phyloP scores from a whole-genome alignment of 2,888 invertebrate species.

The Rhimphoctona megacephalus region DNA sequence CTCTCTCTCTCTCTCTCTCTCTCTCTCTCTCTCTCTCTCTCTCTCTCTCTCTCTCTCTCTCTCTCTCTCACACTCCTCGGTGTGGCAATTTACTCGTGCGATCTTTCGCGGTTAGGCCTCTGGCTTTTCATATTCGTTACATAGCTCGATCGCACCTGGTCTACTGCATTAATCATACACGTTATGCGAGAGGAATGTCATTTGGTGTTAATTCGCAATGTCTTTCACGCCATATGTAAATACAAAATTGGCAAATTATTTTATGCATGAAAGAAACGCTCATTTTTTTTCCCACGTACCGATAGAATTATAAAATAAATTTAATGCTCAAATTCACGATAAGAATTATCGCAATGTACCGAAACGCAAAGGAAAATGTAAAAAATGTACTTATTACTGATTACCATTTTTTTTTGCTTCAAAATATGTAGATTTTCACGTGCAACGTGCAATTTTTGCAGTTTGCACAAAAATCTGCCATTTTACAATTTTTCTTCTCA shows the following conservation, averaged over 20 bases:
- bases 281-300: not conserved
- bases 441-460: no score
- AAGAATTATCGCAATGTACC: not conserved
- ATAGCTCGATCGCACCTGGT: constrained; percentile 56
- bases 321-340: not conserved
- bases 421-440: no score
- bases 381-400: no score
- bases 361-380: no score
- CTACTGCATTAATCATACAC: constrained; percentile 1
- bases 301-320: not conserved
- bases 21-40: constrained; percentile 15
- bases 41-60: constrained; percentile 54
- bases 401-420: no score
- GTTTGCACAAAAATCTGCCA: no score
- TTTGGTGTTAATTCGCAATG: constrained; percentile 49
- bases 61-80: constrained; percentile 26
- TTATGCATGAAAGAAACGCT: not conserved
- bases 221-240: constrained; percentile 27
- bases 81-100: constrained; percentile 62
- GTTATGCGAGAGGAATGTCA: constrained; percentile 23
- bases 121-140: constrained; percentile 24
- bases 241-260: constrained; percentile 15
- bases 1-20: constrained; percentile 40
- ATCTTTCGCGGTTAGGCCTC: constrained; percentile 44
- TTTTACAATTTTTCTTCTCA: no score